Conservation (phyloP, 2,888 invertebrate genomes). For the Caenorhabditis uteleia region DNA sequence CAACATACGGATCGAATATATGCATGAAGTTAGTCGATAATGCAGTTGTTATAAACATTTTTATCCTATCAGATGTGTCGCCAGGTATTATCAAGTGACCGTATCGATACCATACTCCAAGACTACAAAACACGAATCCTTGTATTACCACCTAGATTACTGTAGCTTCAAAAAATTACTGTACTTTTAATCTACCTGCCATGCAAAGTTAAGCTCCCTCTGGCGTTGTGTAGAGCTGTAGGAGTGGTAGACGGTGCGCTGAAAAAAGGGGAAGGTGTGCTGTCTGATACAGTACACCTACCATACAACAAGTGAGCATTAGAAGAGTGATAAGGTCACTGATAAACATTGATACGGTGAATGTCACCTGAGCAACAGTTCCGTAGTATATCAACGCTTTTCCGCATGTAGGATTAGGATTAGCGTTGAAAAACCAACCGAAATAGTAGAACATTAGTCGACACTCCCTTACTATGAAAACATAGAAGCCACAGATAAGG, state of each 20-base stretch:
- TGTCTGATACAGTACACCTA: constrained; percentile 2
- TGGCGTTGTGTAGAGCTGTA: constrained; percentile 1
- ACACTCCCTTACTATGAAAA: no score
- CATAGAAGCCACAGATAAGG: no score
- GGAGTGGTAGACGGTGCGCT: neutral
- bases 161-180: no score
- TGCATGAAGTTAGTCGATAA: constrained; percentile 21
- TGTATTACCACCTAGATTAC: constrained; percentile 20
- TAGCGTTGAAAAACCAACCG: neutral
- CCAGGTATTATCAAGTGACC: constrained; percentile 10
- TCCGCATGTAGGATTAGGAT: neutral
- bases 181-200: constrained; percentile 1
- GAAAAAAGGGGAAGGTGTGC: neutral
- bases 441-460: neutral
- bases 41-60: constrained; percentile 17
- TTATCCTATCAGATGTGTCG: constrained; percentile 8
- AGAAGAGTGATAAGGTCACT: constrained; percentile 8
- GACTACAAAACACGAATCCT: constrained; percentile 10
- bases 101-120: constrained; percentile 14
- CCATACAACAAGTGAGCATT: constrained; percentile 2
- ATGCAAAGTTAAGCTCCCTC: constrained; percentile 13
- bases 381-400: neutral
- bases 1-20: constrained; percentile 26
- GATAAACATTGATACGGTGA: constrained; percentile 1
- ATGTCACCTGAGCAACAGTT: neutral